Evolutionary conservation across 2,797 vertebrate species (phyloP).

Genomic region (Echeneis naucrates): DNA sequence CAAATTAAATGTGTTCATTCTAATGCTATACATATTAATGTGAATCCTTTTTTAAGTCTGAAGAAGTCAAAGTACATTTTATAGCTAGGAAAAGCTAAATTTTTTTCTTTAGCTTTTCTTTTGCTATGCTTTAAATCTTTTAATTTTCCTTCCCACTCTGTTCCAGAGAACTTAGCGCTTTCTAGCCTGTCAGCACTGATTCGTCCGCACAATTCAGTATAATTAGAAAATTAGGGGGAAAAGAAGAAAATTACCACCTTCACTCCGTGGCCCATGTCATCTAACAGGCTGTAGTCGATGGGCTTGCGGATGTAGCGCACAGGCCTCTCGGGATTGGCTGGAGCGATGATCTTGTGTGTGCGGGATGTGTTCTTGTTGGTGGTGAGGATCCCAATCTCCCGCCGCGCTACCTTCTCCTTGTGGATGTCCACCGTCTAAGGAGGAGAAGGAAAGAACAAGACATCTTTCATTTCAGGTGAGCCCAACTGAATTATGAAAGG

Average conservation of each 20-base stretch:
- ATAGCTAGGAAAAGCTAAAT: not conserved
- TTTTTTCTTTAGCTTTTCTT: not conserved
- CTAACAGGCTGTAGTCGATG: slow-evolving; percentile 97
- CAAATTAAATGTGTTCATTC: not conserved
- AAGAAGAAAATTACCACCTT: slow-evolving; percentile 86
- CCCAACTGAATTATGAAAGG: not conserved
- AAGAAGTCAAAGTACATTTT: not conserved
- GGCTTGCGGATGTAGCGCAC: slow-evolving; percentile 99
- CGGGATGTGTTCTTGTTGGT: slow-evolving; percentile 99
- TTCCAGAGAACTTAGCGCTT: not conserved
- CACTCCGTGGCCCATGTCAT: slow-evolving; percentile 98
- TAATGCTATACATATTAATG: not conserved
- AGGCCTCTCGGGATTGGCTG: slow-evolving; percentile 97
- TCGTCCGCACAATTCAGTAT: slow-evolving; percentile 3
- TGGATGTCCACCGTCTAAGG: slow-evolving; percentile 98
- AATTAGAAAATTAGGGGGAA: not conserved
- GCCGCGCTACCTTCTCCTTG: slow-evolving; percentile 98
- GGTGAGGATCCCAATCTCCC: slow-evolving; percentile 99
- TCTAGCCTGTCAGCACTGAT: not conserved
- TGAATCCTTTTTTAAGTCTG: not conserved
- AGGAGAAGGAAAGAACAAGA: not conserved
- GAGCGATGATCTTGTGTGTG: slow-evolving; percentile 99
- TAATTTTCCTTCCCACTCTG: not conserved
- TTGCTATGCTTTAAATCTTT: not conserved
- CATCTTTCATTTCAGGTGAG: not conserved